phyloP scores from a whole-genome alignment of 1,140 invertebrate species.

The Ceratosolen fusciceps region DNA sequence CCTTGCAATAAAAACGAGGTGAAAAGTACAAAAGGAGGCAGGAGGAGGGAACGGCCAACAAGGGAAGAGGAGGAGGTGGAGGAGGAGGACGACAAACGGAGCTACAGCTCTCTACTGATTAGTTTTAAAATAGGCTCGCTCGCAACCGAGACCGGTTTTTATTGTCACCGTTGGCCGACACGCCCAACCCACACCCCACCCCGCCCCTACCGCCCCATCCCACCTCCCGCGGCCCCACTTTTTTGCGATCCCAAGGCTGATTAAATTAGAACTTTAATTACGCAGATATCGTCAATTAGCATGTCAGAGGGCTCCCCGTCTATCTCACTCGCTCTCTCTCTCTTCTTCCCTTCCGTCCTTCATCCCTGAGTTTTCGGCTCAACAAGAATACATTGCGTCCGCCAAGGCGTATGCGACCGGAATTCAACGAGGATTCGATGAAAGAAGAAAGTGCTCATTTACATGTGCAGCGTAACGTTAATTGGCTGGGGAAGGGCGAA shows the following conservation, averaged over 20 bases:
- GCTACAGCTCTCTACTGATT: background rate
- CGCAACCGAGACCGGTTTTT: background rate
- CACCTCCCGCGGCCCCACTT: no score
- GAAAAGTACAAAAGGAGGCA: background rate
- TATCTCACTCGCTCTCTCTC: background rate
- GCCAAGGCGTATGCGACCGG: background rate
- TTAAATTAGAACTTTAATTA: conserved; percentile 9
- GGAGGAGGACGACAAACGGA: background rate
- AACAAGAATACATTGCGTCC: no score
- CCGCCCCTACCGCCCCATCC: no score
- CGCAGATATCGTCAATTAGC: background rate
- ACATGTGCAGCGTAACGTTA: conserved; percentile 2
- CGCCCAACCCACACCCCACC: background rate
- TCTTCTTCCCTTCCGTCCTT: background rate
- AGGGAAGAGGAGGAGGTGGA: background rate
- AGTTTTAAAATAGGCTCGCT: background rate
- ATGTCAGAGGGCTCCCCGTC: background rate
- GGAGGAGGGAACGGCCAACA: background rate
- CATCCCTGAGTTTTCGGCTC: background rate
- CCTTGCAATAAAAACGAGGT: background rate
- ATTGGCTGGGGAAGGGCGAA: no score
- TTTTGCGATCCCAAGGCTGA: background rate
- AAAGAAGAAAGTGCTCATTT: conserved; percentile 15
- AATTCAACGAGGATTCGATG: background rate
- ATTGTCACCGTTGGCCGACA: background rate